phyloP scores from a whole-genome alignment of 2,113 vertebrate species.

The Antigone vipio region DNA sequence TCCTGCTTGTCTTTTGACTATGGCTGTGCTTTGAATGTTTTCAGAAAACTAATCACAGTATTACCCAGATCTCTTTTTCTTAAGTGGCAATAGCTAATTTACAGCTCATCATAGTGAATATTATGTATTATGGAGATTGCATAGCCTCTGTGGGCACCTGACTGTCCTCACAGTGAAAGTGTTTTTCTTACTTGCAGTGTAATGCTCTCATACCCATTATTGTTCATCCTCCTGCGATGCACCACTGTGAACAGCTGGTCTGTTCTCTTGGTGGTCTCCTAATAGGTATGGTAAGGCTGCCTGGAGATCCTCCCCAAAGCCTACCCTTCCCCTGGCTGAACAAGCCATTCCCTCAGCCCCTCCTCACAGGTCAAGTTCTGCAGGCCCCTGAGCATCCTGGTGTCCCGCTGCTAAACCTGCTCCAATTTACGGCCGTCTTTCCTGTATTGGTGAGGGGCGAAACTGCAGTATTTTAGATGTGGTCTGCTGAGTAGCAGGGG shows the following conservation, averaged over 20 bases:
- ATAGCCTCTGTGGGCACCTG: neutral
- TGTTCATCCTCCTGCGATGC: neutral
- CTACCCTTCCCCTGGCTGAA: neutral
- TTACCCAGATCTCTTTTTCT: neutral
- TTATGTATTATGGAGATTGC: neutral
- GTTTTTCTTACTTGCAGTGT: neutral
- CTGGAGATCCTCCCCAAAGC: neutral
- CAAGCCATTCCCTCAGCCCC: neutral
- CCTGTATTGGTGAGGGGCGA: accelerated
- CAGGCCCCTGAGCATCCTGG: neutral
- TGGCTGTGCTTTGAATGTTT: neutral
- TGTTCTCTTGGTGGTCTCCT: neutral
- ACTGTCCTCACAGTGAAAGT: neutral
- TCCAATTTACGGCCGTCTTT: neutral
- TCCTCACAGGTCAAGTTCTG: neutral
- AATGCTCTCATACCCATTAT: neutral
- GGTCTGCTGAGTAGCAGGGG: neutral
- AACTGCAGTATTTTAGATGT: neutral
- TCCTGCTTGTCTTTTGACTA: neutral
- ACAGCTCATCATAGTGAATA: neutral
- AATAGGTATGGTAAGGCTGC: neutral
- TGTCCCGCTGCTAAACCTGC: neutral
- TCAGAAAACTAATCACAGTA: neutral
- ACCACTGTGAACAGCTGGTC: neutral
- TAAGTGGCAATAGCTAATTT: neutral